Conservation (phyloP, 2,888 invertebrate species). For the Kuschelorhynchus macadamiae region DNA sequence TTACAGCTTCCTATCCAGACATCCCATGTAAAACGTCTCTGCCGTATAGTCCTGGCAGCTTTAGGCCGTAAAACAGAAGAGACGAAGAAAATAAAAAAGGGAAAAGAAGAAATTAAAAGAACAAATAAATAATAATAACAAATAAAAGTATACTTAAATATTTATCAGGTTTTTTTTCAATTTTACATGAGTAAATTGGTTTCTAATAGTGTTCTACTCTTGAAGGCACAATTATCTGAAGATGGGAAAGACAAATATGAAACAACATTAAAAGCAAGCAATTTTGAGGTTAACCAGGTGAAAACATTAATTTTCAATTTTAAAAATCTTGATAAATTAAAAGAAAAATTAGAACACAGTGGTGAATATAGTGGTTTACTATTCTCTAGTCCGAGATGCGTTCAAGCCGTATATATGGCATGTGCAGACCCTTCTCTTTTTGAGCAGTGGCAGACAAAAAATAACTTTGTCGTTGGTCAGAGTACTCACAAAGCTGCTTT, state of each 20-base stretch:
- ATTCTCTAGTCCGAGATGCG: constrained; percentile 73
- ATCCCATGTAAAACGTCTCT: too few species aligned
- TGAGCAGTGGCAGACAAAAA: constrained; percentile 56
- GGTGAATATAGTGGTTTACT: constrained; percentile 70
- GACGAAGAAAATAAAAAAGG: too few species aligned
- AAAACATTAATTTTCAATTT: constrained; percentile 72
- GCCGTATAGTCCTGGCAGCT: too few species aligned
- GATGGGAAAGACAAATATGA: constrained; percentile 68
- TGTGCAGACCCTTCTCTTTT: constrained; percentile 53
- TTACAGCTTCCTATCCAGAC: too few species aligned
- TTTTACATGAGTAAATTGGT: constrained; percentile 52
- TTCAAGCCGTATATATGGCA: constrained; percentile 69
- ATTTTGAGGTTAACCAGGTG: constrained; percentile 69
- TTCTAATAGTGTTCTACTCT: constrained; percentile 60
- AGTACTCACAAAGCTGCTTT: constrained; percentile 70
- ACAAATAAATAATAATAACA: too few species aligned
- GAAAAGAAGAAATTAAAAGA: too few species aligned
- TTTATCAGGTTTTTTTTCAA: too few species aligned
- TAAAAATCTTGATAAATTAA: constrained; percentile 68
- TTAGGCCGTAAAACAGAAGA: too few species aligned
- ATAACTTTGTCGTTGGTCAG: constrained; percentile 70
- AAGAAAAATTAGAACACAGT: constrained; percentile 66
- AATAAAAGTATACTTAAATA: too few species aligned
- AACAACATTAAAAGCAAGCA: constrained; percentile 66
- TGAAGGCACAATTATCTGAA: constrained; percentile 63